Percentiles rank a stretch among this genome's conserved stretches.
phyloP scores from a whole-genome alignment of 2,888 invertebrate genomes.

The Lepas anatifera region DNA sequence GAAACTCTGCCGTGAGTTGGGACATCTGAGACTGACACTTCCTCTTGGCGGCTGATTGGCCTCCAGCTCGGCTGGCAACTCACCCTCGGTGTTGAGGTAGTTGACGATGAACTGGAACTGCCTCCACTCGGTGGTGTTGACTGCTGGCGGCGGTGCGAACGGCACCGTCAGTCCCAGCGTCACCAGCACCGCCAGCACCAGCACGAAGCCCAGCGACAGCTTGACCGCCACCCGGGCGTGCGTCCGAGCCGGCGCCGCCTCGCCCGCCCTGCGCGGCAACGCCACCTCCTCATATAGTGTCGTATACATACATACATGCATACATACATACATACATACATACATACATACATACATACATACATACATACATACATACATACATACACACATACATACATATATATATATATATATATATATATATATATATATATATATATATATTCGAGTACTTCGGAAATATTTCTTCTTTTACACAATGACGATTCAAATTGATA shows the following conservation, averaged over 20 bases:
- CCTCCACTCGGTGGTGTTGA: background rate
- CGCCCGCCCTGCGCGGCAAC: background rate
- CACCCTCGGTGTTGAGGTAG: background rate
- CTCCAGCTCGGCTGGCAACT: too few relatives aligned
- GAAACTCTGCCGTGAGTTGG: too few relatives aligned
- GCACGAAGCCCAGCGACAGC: background rate
- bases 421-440: too few relatives aligned
- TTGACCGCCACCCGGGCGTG: background rate
- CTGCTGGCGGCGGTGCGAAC: slow-evolving; percentile 4
- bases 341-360: background rate
- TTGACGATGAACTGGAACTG: background rate
- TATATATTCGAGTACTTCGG: too few relatives aligned
- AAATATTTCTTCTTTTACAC: too few relatives aligned
- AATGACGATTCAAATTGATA: too few relatives aligned
- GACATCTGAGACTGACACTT: too few relatives aligned
- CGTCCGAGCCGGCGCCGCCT: background rate
- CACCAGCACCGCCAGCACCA: slow-evolving; percentile 6
- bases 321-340: background rate
- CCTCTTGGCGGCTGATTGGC: too few relatives aligned
- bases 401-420: background rate
- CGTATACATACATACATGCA: too few relatives aligned
- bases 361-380: background rate
- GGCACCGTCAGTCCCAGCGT: slow-evolving; percentile 15
- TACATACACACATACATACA: background rate
- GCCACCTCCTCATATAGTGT: too few relatives aligned